These are phyloP conservation scores for Tapera naevia DNA, from an alignment of 2,797 vertebrate species.

Conservation along the genomic window DNA sequence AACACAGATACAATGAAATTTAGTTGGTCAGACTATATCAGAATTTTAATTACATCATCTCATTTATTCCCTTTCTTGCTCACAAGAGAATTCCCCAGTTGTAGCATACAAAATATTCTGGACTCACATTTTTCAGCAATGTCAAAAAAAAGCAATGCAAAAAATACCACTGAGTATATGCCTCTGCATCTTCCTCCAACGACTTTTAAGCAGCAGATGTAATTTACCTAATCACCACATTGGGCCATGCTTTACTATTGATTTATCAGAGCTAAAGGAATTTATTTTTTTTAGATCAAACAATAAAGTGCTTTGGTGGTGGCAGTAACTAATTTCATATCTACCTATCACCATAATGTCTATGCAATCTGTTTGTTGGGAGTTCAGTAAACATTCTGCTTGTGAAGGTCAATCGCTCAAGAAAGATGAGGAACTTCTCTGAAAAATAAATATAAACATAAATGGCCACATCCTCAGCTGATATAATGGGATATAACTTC, in stretches of 20 bases:
- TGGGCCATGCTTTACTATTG: neutral
- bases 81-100: neutral
- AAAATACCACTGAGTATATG: neutral
- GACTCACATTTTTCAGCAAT: neutral
- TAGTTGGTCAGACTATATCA: neutral
- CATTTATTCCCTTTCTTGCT: fast-evolving
- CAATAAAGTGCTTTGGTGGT: neutral
- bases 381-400: neutral
- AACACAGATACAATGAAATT: neutral
- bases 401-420: neutral
- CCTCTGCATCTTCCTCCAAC: neutral
- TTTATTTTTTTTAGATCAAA: neutral
- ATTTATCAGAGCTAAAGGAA: neutral
- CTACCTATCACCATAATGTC: neutral
- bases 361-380: neutral
- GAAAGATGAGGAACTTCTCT: neutral
- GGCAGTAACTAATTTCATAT: neutral
- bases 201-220: neutral
- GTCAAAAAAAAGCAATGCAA: neutral
- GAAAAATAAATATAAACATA: neutral
- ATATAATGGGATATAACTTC: neutral
- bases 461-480: neutral
- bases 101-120: neutral
- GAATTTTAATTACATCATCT: neutral
- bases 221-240: neutral